Evolutionary conservation across 2,888 invertebrate genomes (phyloP).

Genomic region (Drosophila parthenogenetica): DNA sequence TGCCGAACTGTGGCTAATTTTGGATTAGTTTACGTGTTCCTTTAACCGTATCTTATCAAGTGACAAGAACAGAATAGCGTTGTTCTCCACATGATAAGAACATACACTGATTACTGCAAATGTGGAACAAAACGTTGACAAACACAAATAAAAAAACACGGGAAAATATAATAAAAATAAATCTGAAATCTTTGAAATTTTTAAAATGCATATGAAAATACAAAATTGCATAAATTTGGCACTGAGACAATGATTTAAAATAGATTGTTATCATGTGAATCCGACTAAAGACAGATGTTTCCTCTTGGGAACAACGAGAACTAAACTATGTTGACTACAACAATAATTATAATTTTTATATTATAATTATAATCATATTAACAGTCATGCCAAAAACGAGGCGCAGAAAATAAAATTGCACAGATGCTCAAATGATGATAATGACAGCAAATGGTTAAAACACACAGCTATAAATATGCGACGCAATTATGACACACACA

Average conservation of each 20-base stretch:
- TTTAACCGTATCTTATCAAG: constrained; percentile 60
- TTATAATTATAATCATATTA: constrained; percentile 53
- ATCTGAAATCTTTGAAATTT: background rate
- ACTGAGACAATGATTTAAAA: constrained; percentile 10
- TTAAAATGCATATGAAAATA: background rate
- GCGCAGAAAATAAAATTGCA: constrained; percentile 44
- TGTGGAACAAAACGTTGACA: constrained; percentile 6
- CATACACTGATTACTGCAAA: constrained; percentile 10
- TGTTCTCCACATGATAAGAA: constrained; percentile 20
- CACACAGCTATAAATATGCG: constrained; percentile 41
- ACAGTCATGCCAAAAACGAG: constrained; percentile 42
- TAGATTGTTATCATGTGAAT: constrained; percentile 12
- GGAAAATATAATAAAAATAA: background rate
- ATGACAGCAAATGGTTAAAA: constrained; percentile 41
- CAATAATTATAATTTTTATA: constrained; percentile 19
- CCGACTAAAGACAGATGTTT: constrained; percentile 24
- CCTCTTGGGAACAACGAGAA: constrained; percentile 8
- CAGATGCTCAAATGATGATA: constrained; percentile 44
- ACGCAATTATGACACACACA: constrained; percentile 68
- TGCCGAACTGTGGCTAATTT: constrained; percentile 37
- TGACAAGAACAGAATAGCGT: constrained; percentile 24
- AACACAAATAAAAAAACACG: background rate
- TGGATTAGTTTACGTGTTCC: constrained; percentile 53
- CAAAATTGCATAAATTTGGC: background rate
- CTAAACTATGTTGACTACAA: constrained; percentile 24